Conservation (phyloP, 1,140 invertebrate species). For the Meloidogyne floridensis region DNA sequence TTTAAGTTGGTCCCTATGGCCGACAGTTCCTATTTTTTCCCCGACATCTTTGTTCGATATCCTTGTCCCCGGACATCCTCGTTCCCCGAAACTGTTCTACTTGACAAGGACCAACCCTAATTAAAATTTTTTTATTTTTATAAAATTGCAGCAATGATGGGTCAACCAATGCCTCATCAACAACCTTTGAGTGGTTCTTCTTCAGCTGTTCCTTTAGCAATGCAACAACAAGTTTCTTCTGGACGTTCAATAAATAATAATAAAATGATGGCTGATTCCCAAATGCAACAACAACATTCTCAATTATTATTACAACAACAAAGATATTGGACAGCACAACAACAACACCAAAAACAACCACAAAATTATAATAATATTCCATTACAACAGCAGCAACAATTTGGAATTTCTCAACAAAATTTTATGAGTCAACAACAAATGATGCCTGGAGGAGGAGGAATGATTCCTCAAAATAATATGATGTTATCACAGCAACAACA, state of each 20-base stretch:
- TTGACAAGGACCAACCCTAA: too few species aligned
- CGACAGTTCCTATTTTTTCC: too few species aligned
- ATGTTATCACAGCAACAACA: background rate
- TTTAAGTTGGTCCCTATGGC: too few species aligned
- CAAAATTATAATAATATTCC: background rate
- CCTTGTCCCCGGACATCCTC: too few species aligned
- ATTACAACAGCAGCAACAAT: constrained; percentile 16
- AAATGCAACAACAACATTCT: background rate
- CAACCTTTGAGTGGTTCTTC: constrained; percentile 9
- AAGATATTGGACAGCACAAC: constrained; percentile 8
- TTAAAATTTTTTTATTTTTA: background rate
- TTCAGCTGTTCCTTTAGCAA: background rate
- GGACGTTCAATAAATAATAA: background rate
- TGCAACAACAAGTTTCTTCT: background rate
- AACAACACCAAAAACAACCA: constrained; percentile 10
- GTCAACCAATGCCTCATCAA: background rate
- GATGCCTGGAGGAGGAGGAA: constrained; percentile 19
- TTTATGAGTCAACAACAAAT: constrained; percentile 33
- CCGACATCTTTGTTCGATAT: too few species aligned
- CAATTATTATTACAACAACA: constrained; percentile 21
- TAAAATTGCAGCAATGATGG: constrained; percentile 34
- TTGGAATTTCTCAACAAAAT: background rate
- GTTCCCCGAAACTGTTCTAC: too few species aligned
- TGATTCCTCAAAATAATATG: background rate
- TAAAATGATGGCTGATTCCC: background rate